A percentile compares a stretch with the other conserved stretches of the same genome.
phyloP scores from a whole-genome alignment of 2,888 invertebrate species.

The Ectemnius continuus region DNA sequence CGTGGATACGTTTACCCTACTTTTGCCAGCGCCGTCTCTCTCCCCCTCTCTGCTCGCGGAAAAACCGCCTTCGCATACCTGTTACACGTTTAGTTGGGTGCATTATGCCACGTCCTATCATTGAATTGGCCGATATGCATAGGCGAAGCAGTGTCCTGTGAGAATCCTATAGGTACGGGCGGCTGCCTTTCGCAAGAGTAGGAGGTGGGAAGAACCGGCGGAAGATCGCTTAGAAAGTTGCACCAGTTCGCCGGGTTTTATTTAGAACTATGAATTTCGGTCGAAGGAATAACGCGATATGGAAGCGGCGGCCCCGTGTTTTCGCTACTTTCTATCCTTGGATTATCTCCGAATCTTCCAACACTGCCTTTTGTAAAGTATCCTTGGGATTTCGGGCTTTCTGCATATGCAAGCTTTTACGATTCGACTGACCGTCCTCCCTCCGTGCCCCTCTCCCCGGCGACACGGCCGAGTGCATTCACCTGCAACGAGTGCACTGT shows the following conservation, averaged over 20 bases:
- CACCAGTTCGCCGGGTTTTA: background rate
- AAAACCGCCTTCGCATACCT: constrained; percentile 60
- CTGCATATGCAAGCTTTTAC: constrained; percentile 35
- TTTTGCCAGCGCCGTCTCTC: constrained; percentile 56
- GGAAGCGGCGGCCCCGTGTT: too few relatives aligned
- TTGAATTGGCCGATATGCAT: constrained; percentile 14
- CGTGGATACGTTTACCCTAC: constrained; percentile 59
- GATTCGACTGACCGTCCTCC: constrained; percentile 36
- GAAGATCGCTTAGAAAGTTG: constrained; percentile 10
- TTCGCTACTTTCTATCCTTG: background rate
- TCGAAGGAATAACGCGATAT: background rate
- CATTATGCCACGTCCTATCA: constrained; percentile 47
- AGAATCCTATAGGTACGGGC: background rate
- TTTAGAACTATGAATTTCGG: constrained; percentile 11
- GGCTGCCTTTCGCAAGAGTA: background rate
- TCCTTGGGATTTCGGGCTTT: background rate
- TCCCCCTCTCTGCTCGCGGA: constrained; percentile 46
- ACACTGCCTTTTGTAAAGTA: background rate
- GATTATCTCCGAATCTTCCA: background rate
- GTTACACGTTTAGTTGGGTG: constrained; percentile 57
- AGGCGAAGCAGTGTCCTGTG: constrained; percentile 11
- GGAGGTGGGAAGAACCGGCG: background rate
- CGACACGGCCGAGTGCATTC: constrained; percentile 61
- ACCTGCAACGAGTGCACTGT: constrained; percentile 66
- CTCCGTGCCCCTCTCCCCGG: constrained; percentile 20